Evolutionary conservation across 2,888 invertebrate genomes (phyloP), one percentile per base, ranked within the genome.

Genomic region (Myopa tessellatipennis): DNA sequence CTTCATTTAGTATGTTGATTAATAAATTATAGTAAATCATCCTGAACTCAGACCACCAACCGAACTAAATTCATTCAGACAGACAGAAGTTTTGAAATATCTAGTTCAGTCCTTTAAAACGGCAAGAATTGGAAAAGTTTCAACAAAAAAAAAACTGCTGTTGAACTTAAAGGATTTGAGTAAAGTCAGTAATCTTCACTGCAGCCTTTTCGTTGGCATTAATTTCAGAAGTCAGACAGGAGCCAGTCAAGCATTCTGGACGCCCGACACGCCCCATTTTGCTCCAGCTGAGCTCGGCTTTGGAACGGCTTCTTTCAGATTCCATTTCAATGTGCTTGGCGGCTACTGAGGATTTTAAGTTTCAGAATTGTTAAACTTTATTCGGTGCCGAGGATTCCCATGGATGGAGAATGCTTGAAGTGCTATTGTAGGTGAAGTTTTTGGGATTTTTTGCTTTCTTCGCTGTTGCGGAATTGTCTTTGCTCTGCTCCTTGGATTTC

Each of bases 151-250:
- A 38, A 65, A 26, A 3, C 34, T 5, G 34, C 63, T 18, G 63
- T 26, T 10, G 4, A 63, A 18, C 4, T 2, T n/a, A 14, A 36
- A 36, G 65, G 3, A 16, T 10, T 65, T 65, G 34, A 8, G 36
- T 14, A 65, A 34, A 16, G 10, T 65, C 36, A 3, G 34, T 12
- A 63, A 63, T 63, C 10, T 26, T 63, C 12, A 6, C 34, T 34
- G 4, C 10, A 34, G 16, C 16, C 65, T 34, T 38, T 74, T 67
- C 74, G 38, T 34, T 67, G 55, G 74, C 55, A 55, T 68, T 74
- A 74, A 74, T 34, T 74, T 55, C 38, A 40, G 14, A 73, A 73
- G 73, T 73, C 45, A 45, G 67, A 36, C 67, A 67, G 26, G 38
- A 74, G 67, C 40, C 60, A 50, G 45, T 38, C 71, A 14, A 50